Base-by-base conservation (phyloP, 2,797 vertebrate species). In the Etheostoma nigrum region DNA sequence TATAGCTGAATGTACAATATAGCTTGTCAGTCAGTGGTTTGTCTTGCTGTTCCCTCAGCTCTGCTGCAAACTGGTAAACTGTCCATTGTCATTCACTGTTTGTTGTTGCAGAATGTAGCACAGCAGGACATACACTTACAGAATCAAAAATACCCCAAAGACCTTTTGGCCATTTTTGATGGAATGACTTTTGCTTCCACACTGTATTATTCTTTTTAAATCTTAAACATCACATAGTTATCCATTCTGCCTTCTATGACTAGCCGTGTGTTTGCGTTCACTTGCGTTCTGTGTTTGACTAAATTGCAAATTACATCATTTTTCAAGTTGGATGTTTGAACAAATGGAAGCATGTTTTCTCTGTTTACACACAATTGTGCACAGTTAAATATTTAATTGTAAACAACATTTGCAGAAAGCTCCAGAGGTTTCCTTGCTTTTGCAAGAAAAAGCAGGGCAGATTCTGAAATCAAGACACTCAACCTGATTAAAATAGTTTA, bases 261-360 rank as follows among this genome's bases (percentile, higher is more conserved):
- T 9, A 36, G 5, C 40, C 30, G 13, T 48, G 5, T 74, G 13
- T 65, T 68, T 53, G 47, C 14, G 44, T 47, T 44, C 30, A 54
- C 12, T n/a, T 47, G 6, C 18, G 25, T 40, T 52, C 16, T 73
- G n/a, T 81, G 68, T 72, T 80, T 49, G 53, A 74, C 36, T 67
- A 11, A 63, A 52, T 61, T 51, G 12, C 27, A 66, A 59, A 30
- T 80, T 2, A 64, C 15, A 65, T 14, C 9, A 52, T 83, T 58
- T 81, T 60, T 79, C 58, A 61, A 13, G 25, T 21, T 19, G 16
- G 18, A 47, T 74, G 63, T 78, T 86, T 65, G 47, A 78, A 79
- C n/a, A 67, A 65, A 74, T 63, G 45, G 27, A 42, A 36, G 27
- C 45, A 65, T 71, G 16, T 69, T 62, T 67, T 78, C 70, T 60